Evolutionary conservation across 1,140 invertebrate genomes (phyloP), one percentile per base, ranked within the genome.

Genomic region (Littorina saxatilis): DNA sequence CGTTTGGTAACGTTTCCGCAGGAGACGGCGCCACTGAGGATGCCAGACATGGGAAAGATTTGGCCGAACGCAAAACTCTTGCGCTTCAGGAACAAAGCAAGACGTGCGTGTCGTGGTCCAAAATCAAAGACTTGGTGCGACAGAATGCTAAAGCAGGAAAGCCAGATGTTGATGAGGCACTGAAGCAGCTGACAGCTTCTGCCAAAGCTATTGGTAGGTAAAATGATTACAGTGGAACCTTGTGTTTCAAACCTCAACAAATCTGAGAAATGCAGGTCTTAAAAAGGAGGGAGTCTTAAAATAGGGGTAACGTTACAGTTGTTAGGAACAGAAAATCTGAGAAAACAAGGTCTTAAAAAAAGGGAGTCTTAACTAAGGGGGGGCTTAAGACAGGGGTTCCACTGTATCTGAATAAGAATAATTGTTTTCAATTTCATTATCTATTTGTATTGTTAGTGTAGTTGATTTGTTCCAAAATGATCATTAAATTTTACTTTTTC

Each of bases 121-220:
- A 82, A 40, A 75, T 90, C 40, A 68, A 55, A 17, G 73, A 85
- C 7, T 68, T 55, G 13, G 82, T 89, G 7, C 77, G 81, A 32
- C 85, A 84, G 20, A 81, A 83, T 63, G 86, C 84, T 50, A 52
- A 84, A 40, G 80, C 61, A 47, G 79, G 82, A 27, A 81, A 83
- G 52, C 40, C 83, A 17, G 88, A 88, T 9, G 32, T 88, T 9
- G 82, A 72, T 29, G 74, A 52, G 27, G 81, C 84, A 20, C 58
- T 90, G 47, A 88, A 88, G 72, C 83, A 91, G 39, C 81, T 91
- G 2, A 77, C 79, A 32, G 83, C 85, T 20, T 86, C 82, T 78
- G 88, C 89, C 15, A 89, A 84, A 80, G 78, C 84, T 63, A 86
- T 90, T 66, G 89, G 89, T 90, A 68, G 81, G 80, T 40, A 43